Evolutionary conservation across 2,888 invertebrate species (phyloP).

Genomic region (Agrypnus murinus): DNA sequence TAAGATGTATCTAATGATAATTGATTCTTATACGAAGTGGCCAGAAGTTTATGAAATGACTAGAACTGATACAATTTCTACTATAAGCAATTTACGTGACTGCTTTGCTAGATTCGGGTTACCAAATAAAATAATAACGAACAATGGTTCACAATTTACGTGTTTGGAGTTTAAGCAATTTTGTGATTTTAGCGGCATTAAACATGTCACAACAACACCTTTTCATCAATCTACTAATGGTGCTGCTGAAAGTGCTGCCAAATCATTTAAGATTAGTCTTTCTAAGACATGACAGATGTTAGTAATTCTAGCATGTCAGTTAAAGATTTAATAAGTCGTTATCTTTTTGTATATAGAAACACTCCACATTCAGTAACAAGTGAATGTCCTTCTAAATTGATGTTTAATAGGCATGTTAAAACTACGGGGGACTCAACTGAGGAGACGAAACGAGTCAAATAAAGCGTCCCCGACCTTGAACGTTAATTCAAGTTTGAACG

Average conservation of each 20-base stretch:
- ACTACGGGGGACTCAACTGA: too few relatives aligned
- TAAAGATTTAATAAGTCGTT: too few relatives aligned
- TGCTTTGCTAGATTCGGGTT: conserved; percentile 49
- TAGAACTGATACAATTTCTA: conserved; percentile 29
- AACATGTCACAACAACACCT: conserved; percentile 36
- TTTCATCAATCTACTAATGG: conserved; percentile 35
- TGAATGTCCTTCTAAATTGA: too few relatives aligned
- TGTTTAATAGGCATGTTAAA: too few relatives aligned
- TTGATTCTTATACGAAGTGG: conserved; percentile 51
- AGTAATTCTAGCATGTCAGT: too few relatives aligned
- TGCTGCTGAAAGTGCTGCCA: conserved; percentile 34
- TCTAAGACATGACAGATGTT: too few relatives aligned
- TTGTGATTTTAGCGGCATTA: conserved; percentile 46
- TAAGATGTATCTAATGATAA: conserved; percentile 47
- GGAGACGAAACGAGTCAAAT: too few relatives aligned
- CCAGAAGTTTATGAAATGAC: conserved; percentile 48
- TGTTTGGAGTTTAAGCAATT: conserved; percentile 37
- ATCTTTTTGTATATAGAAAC: too few relatives aligned
- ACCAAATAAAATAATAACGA: conserved; percentile 47
- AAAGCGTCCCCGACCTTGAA: too few relatives aligned
- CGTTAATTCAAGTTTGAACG: too few relatives aligned
- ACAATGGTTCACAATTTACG: conserved; percentile 49
- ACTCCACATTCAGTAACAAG: too few relatives aligned
- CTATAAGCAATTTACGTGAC: conserved; percentile 48
- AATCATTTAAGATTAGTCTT: conserved; percentile 43